A percentile compares a stretch with the other conserved stretches of the same genome.
Conservation (phyloP, 1,140 invertebrate species). For the Trachymyrmex cornetzi region DNA sequence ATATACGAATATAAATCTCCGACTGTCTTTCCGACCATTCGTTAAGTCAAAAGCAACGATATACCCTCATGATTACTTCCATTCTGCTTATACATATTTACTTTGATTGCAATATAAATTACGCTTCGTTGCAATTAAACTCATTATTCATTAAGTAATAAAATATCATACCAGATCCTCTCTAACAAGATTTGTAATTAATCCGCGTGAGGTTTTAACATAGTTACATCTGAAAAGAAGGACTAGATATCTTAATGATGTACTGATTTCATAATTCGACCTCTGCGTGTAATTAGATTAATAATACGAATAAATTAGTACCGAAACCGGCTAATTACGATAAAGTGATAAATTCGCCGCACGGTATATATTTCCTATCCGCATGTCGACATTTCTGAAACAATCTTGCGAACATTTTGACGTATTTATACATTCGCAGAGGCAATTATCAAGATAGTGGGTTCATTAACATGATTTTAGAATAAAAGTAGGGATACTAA, state of each 20-base stretch:
- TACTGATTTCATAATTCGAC: constrained; percentile 62
- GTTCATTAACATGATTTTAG: constrained; percentile 38
- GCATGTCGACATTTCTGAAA: constrained; percentile 37
- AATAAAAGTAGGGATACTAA: neutral
- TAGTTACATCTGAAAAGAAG: constrained; percentile 10
- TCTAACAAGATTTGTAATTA: constrained; percentile 69
- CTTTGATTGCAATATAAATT: constrained; percentile 48
- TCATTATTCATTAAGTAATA: constrained; percentile 63
- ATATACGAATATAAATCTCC: constrained; percentile 26
- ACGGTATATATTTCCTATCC: constrained; percentile 25
- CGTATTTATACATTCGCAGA: neutral
- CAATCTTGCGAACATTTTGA: constrained; percentile 51
- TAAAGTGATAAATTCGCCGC: constrained; percentile 55
- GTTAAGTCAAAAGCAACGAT: constrained; percentile 53
- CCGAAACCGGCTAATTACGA: constrained; percentile 53
- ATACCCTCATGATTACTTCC: constrained; percentile 61
- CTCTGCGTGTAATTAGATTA: constrained; percentile 45
- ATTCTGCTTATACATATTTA: constrained; percentile 70
- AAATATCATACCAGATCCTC: constrained; percentile 55
- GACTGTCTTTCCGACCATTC: constrained; percentile 58
- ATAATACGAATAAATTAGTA: constrained; percentile 58
- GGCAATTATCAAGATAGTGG: constrained; percentile 4
- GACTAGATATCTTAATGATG: constrained; percentile 46
- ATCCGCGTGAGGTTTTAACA: constrained; percentile 36
- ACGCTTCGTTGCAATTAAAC: constrained; percentile 62